These are phyloP conservation scores for Chamaetylas fuelleborni DNA, from an alignment of 2,113 vertebrate genomes.

Conservation along the genomic window DNA sequence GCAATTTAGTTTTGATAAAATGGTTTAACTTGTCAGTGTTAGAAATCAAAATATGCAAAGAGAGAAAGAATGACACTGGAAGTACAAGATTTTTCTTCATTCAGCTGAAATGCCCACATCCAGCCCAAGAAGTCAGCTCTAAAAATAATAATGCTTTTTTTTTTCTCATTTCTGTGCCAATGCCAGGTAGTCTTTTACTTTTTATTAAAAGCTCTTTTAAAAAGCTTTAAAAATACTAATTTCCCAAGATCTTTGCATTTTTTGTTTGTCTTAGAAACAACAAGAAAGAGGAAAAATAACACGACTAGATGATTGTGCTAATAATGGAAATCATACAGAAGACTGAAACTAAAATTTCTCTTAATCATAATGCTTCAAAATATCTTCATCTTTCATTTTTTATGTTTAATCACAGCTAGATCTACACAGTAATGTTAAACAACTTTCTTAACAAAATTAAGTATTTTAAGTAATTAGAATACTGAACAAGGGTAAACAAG, in stretches of 20 bases:
- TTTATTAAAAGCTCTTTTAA: background rate
- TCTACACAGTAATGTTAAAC: background rate
- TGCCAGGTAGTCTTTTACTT: background rate
- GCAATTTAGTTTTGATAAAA: background rate
- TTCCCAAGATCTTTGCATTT: background rate
- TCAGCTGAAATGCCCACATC: background rate
- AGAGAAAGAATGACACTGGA: background rate
- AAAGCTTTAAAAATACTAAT: background rate
- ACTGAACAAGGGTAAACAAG: accelerated
- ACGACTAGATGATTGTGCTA: background rate
- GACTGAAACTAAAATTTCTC: background rate
- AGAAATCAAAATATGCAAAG: background rate
- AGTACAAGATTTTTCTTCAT: background rate
- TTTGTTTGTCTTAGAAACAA: background rate
- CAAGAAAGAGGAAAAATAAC: background rate
- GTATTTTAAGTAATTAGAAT: background rate
- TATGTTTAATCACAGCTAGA: background rate
- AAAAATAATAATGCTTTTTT: background rate
- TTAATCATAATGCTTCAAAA: background rate
- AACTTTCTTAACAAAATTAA: background rate
- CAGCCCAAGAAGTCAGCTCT: background rate
- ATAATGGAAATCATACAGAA: background rate
- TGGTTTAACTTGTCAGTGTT: background rate
- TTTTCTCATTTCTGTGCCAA: background rate
- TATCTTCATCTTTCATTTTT: background rate